phyloP scores from a whole-genome alignment of 92 coral and sea anemone genomes.

The Heteractis magnifica region DNA sequence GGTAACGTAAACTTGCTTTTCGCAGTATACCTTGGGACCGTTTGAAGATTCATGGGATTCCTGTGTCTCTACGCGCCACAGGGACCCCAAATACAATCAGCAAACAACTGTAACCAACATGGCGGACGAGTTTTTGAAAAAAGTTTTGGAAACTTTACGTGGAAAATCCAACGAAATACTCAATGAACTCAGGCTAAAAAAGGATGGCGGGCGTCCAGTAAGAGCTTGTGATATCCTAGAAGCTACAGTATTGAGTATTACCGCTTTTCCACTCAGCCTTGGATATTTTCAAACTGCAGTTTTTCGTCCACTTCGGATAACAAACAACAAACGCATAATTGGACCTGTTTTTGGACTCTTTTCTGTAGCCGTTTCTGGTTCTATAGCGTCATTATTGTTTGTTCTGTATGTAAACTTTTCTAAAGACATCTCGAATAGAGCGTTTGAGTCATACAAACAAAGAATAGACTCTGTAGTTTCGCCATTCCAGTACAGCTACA shows the following conservation, averaged over 20 bases:
- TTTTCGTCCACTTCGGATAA: constrained; percentile 79
- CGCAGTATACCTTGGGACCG: constrained; percentile 13
- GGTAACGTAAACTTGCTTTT: constrained; percentile 17
- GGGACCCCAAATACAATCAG: constrained; percentile 15
- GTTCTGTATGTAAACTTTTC: constrained; percentile 39
- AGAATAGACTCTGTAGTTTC: constrained; percentile 28
- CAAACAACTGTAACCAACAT: constrained; percentile 29
- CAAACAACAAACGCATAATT: constrained; percentile 52
- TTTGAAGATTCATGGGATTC: not conserved
- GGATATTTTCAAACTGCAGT: constrained; percentile 70
- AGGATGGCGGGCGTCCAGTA: constrained; percentile 5
- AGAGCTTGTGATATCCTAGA: constrained; percentile 46
- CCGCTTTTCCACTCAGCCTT: constrained; percentile 72
- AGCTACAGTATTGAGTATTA: constrained; percentile 48
- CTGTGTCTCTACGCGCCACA: constrained; percentile 13
- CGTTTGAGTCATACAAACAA: constrained; percentile 3
- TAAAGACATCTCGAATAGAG: constrained; percentile 30
- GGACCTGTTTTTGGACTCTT: constrained; percentile 62
- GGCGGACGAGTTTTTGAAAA: constrained; percentile 65
- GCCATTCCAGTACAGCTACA: constrained; percentile 20
- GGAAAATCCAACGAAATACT: constrained; percentile 20
- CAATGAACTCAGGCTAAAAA: constrained; percentile 21
- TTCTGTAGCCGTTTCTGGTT: constrained; percentile 65
- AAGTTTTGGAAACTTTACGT: constrained; percentile 33
- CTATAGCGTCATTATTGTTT: constrained; percentile 63